Conservation (phyloP, 2,888 invertebrate genomes). For the Drosophila tanythrix region DNA sequence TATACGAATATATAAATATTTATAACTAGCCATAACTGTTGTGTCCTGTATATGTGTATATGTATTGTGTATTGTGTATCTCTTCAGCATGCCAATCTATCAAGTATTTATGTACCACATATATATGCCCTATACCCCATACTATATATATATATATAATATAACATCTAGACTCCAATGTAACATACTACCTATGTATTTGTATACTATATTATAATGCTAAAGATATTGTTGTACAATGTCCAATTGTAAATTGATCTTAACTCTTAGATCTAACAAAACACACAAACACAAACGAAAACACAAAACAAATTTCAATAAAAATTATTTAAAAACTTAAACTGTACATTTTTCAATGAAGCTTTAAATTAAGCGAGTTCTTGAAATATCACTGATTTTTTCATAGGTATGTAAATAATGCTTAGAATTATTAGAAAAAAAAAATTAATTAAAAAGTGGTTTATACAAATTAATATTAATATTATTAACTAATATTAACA, state of each 20-base stretch:
- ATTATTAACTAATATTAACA: neutral
- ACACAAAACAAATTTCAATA: constrained; percentile 58
- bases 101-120: constrained; percentile 29
- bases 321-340: constrained; percentile 61
- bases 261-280: constrained; percentile 58
- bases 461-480: neutral
- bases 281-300: constrained; percentile 16
- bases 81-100: constrained; percentile 46
- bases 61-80: constrained; percentile 14
- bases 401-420: too few species aligned
- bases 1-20: constrained; percentile 20
- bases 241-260: constrained; percentile 79
- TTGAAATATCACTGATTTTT: too few species aligned
- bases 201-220: constrained; percentile 28
- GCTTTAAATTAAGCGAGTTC: neutral
- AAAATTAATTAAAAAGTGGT: neutral
- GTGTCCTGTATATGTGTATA: constrained; percentile 30
- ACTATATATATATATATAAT: constrained; percentile 26
- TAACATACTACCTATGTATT: constrained; percentile 38
- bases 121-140: constrained; percentile 14
- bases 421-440: neutral
- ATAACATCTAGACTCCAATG: constrained; percentile 34
- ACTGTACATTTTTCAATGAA: neutral
- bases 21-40: constrained; percentile 34
- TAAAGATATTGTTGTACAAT: constrained; percentile 76